These are phyloP conservation scores for Nipponia nippon DNA, from an alignment of 2,113 vertebrate genomes.

Conservation along the genomic window DNA sequence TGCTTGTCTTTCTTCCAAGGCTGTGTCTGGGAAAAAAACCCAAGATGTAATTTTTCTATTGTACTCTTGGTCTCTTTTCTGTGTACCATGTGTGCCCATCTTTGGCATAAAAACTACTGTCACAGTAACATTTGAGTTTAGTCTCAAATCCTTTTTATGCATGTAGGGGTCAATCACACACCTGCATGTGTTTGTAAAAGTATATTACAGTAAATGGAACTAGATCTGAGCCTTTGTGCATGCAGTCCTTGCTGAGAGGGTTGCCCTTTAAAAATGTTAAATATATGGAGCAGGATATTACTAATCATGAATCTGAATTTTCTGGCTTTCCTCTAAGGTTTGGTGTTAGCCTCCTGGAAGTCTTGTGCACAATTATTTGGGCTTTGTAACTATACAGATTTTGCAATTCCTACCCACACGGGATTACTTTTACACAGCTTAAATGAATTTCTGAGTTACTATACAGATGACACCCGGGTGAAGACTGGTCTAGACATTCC, in stretches of 20 bases:
- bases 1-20: not conserved
- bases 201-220: not conserved
- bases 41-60: not conserved
- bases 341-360: not conserved
- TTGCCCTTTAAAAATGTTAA: not conserved
- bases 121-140: slow-evolving; percentile 8
- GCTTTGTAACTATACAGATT: not conserved
- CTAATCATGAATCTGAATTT: not conserved
- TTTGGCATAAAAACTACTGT: not conserved
- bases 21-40: not conserved
- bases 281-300: not conserved
- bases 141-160: not conserved
- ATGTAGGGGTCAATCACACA: not conserved
- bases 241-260: not conserved
- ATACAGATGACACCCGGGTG: not conserved
- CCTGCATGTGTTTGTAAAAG: not conserved
- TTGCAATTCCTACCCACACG: not conserved
- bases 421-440: not conserved
- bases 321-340: not conserved
- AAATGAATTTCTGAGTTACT: not conserved
- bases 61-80: not conserved
- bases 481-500: not conserved
- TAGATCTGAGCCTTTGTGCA: not conserved
- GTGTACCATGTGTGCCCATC: not conserved
- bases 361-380: not conserved